A percentile compares a stretch with the other conserved stretches of the same genome.
phyloP scores from a whole-genome alignment of 2,113 vertebrate genomes.

The Ascaphus truei region DNA sequence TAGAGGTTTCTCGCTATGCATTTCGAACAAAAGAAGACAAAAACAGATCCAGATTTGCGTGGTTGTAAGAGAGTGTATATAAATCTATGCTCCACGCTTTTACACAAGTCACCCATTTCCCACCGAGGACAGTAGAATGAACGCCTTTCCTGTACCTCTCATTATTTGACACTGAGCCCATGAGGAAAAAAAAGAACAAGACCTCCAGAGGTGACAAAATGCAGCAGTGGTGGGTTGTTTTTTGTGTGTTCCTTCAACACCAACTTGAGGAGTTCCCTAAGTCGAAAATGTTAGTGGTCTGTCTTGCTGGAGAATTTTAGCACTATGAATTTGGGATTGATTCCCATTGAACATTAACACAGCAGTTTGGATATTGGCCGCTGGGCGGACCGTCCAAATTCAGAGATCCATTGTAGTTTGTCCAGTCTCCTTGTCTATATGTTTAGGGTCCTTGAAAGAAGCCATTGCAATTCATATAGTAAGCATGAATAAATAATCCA shows the following conservation, averaged over 20 bases:
- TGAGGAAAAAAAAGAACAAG: neutral
- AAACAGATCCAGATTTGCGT: too few relatives aligned
- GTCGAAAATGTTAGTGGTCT: slow-evolving; percentile 42
- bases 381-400: slow-evolving; percentile 79
- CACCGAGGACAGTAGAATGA: neutral
- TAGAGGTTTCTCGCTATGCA: neutral
- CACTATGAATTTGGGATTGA: slow-evolving; percentile 65
- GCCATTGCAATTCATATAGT: slow-evolving; percentile 43
- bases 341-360: slow-evolving; percentile 61
- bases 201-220: neutral
- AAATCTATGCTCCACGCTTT: neutral
- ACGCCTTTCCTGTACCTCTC: neutral
- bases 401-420: slow-evolving; percentile 45
- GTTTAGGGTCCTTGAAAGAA: slow-evolving; percentile 26
- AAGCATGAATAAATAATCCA: slow-evolving; percentile 62
- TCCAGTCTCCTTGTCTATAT: slow-evolving; percentile 31
- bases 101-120: neutral
- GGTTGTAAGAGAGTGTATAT: too few relatives aligned
- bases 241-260: slow-evolving; percentile 36
- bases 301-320: slow-evolving; percentile 53
- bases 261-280: slow-evolving; percentile 32
- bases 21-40: neutral
- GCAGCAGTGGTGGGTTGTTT: neutral
- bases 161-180: neutral
- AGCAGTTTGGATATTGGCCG: slow-evolving; percentile 72